These are phyloP conservation scores for Rhynchonema sp. DNA, from an alignment of 2,888 invertebrate species.

Conservation along the genomic window DNA sequence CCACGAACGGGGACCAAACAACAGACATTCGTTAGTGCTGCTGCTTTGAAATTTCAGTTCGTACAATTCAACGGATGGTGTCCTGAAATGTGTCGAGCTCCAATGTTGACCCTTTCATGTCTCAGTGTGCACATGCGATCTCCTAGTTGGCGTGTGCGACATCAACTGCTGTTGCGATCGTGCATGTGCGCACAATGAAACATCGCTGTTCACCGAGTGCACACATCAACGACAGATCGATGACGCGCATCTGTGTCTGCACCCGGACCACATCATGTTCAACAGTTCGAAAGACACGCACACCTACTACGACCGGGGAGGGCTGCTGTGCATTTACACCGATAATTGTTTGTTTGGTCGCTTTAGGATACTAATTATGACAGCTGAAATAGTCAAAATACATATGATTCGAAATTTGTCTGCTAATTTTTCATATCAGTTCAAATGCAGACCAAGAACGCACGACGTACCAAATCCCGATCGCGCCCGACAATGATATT, in stretches of 20 bases:
- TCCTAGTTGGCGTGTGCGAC: not conserved
- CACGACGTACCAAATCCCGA: not conserved
- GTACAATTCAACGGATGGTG: too few species aligned
- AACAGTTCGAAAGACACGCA: constrained; percentile 2
- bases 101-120: too few species aligned
- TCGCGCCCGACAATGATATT: not conserved
- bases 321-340: constrained; percentile 25
- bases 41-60: too few species aligned
- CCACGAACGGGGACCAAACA: too few species aligned
- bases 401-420: too few species aligned
- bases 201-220: not conserved
- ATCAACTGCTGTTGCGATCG: not conserved
- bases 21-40: too few species aligned
- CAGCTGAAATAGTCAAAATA: too few species aligned
- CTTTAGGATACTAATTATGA: too few species aligned
- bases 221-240: not conserved
- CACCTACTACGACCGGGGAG: not conserved
- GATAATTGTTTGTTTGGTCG: constrained; percentile 26
- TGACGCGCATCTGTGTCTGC: not conserved
- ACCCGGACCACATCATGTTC: not conserved
- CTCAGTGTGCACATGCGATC: not conserved
- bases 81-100: too few species aligned
- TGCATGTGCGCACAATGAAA: not conserved
- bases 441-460: not conserved
- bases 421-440: too few species aligned